Conservation (phyloP, 2,797 vertebrate species). For the Sandelia bainsii region DNA sequence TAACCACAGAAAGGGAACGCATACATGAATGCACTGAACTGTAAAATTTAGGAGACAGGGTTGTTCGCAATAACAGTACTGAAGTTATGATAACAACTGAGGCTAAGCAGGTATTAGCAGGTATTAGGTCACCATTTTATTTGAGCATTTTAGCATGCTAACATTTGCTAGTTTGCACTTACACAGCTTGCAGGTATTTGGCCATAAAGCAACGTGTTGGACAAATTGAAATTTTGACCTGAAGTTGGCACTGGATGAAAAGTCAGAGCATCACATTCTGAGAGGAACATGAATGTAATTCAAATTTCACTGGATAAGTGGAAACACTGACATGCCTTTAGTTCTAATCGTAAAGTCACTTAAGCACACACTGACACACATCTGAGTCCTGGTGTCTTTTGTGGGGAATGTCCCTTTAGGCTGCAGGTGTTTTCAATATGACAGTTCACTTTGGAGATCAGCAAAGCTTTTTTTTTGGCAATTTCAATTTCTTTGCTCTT, state of each 20-base stretch:
- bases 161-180: not conserved
- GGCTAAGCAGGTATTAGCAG: not conserved
- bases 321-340: not conserved
- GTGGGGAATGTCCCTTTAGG: constrained; percentile 1
- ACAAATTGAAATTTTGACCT: too few relatives aligned
- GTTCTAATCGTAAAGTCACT: not conserved
- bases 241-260: not conserved
- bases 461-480: constrained; percentile 13
- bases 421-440: constrained; percentile 24
- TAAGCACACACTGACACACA: not conserved
- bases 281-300: not conserved
- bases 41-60: too few relatives aligned
- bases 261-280: not conserved
- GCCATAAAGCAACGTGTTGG: not conserved
- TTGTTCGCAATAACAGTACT: too few relatives aligned
- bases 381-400: constrained; percentile 1
- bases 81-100: too few relatives aligned
- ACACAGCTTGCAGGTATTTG: not conserved
- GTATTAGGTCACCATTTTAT: not conserved
- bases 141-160: not conserved
- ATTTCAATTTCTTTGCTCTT: not conserved
- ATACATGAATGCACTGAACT: too few relatives aligned
- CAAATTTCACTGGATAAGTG: not conserved
- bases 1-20: too few relatives aligned
- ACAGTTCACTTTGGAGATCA: constrained; percentile 6